These are phyloP conservation scores for Meloidogyne chitwoodi DNA, from an alignment of 1,140 invertebrate species.

Conservation along the genomic window DNA sequence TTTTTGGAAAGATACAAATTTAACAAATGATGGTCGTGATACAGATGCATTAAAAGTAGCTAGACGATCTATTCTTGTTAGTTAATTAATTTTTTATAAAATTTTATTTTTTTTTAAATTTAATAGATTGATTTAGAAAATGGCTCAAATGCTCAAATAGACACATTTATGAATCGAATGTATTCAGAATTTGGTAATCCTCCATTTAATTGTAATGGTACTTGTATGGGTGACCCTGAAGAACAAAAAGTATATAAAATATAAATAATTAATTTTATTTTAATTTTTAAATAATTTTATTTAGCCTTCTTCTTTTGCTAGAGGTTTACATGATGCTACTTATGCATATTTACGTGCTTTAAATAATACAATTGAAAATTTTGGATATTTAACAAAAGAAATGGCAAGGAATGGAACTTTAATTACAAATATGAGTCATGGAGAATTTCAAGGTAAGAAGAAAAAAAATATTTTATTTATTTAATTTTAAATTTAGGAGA, in stretches of 20 bases:
- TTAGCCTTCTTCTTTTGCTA: conserved; percentile 32
- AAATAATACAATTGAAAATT: conserved; percentile 27
- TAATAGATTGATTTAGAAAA: conserved; percentile 30
- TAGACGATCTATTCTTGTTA: conserved; percentile 22
- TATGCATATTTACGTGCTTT: conserved; percentile 30
- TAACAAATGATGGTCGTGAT: conserved; percentile 31
- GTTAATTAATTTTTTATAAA: not conserved
- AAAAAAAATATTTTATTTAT: not conserved
- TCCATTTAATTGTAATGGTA: conserved; percentile 30
- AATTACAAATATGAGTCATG: not conserved
- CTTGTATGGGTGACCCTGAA: conserved; percentile 23
- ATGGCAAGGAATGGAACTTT: conserved; percentile 19
- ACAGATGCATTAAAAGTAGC: conserved; percentile 20
- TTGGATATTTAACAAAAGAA: not conserved
- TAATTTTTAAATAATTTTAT: not conserved
- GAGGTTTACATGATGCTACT: conserved; percentile 29
- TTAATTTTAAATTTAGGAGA: conserved; percentile 24
- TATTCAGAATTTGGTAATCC: conserved; percentile 14
- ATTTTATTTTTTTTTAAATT: not conserved
- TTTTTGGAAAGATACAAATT: conserved; percentile 28
- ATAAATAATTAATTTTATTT: not conserved
- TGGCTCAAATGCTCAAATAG: not conserved
- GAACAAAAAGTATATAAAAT: not conserved
- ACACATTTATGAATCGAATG: conserved; percentile 20
- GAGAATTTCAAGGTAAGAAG: conserved; percentile 10